Conservation (phyloP, 2,888 invertebrate species). For the Hyalella azteca region DNA sequence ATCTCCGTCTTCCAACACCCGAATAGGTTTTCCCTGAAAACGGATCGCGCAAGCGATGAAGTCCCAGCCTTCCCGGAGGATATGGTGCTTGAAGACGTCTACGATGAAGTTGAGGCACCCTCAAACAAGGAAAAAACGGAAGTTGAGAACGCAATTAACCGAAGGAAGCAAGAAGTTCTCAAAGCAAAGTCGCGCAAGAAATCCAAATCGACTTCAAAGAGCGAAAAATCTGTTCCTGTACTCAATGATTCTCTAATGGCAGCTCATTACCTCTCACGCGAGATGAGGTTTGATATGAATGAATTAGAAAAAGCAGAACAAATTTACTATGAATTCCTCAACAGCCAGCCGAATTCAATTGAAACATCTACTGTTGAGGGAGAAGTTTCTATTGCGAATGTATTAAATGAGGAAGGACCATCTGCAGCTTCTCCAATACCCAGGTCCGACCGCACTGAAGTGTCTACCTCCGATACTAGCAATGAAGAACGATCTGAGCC, state of each 20-base stretch:
- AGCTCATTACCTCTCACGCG: constrained; percentile 49
- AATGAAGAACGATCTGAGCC: no score
- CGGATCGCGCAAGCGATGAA: background rate
- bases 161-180: background rate
- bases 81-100: constrained; percentile 11
- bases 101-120: background rate
- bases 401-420: no score
- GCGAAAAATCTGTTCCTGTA: constrained; percentile 40
- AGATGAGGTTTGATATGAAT: constrained; percentile 52
- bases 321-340: constrained; percentile 27
- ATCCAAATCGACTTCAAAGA: background rate
- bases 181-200: background rate
- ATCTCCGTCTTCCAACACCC: background rate
- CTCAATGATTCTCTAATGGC: constrained; percentile 47
- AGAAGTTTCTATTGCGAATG: no score
- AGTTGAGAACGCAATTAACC: no score
- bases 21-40: background rate
- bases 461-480: no score
- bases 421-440: no score
- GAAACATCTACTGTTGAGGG: no score
- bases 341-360: no score
- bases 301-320: constrained; percentile 49
- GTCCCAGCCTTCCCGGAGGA: constrained; percentile 17
- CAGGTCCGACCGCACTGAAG: no score
- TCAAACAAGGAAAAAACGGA: background rate